These are phyloP conservation scores for Cataglyphis hispanica DNA, from an alignment of 1,140 invertebrate species.

Conservation along the genomic window DNA sequence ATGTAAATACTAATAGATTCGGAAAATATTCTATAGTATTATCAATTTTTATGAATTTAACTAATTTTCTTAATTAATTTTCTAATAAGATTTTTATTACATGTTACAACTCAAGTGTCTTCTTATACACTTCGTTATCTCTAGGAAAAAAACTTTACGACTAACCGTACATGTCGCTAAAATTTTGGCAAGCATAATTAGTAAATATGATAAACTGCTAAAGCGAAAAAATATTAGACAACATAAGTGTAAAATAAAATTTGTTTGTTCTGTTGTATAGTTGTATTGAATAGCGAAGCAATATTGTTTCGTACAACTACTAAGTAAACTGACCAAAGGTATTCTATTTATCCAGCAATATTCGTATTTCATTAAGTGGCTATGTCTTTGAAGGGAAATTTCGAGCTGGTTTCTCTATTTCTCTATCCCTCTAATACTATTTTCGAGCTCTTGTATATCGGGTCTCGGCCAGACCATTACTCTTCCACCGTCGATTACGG, in stretches of 20 bases:
- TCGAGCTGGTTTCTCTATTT: background rate
- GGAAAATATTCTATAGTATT: background rate
- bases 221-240: background rate
- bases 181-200: background rate
- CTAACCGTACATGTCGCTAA: background rate
- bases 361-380: slow-evolving; percentile 28
- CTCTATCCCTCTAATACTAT: slow-evolving; percentile 2
- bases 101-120: background rate
- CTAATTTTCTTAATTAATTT: slow-evolving; percentile 7
- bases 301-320: background rate
- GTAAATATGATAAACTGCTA: background rate
- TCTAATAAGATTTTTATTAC: slow-evolving; percentile 11
- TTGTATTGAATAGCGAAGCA: background rate
- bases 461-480: slow-evolving; percentile 31
- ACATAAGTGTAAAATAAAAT: background rate
- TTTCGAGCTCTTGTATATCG: slow-evolving; percentile 30
- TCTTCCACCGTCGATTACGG: slow-evolving; percentile 54
- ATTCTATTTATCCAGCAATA: slow-evolving; percentile 16
- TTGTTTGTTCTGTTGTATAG: background rate
- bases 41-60: background rate
- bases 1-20: background rate
- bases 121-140: background rate
- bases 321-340: background rate
- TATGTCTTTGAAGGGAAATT: slow-evolving; percentile 29
- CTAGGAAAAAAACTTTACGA: background rate